A percentile compares a stretch with the other conserved stretches of the same genome.
These are phyloP conservation scores for Taenaris catops DNA, from an alignment of 2,888 invertebrate genomes.

Conservation along the genomic window DNA sequence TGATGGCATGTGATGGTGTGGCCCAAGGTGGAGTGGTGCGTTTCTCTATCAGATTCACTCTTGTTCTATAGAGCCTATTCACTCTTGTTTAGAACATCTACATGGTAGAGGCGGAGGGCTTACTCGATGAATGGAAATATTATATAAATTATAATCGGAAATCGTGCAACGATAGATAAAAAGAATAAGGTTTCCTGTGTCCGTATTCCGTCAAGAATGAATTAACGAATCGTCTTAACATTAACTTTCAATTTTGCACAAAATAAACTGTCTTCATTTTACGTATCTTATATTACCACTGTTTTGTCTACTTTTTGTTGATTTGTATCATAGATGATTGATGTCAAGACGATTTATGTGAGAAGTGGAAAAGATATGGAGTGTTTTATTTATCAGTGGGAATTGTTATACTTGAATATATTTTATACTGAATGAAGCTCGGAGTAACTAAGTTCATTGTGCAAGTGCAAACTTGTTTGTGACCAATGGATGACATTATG, in stretches of 20 bases:
- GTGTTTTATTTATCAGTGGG: conserved; percentile 25
- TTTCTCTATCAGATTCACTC: no score
- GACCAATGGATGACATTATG: conserved; percentile 74
- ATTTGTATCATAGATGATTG: conserved; percentile 3
- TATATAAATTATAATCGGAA: no score
- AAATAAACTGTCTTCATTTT: conserved; percentile 11
- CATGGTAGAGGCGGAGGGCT: no score
- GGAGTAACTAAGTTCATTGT: conserved; percentile 51
- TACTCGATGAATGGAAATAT: no score
- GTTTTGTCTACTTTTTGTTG: conserved; percentile 11
- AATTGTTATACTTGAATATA: conserved; percentile 71
- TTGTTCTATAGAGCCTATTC: no score
- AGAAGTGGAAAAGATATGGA: conserved; percentile 4
- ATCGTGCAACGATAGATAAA: no score
- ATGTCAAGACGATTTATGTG: conserved; percentile 14
- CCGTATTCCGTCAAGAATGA: no score
- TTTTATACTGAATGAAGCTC: conserved; percentile 62
- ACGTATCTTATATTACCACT: conserved; percentile 5
- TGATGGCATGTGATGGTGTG: no score
- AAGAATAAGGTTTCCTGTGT: no score
- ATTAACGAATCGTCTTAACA: conserved; percentile 11
- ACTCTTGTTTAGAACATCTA: no score
- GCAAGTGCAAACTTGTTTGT: conserved; percentile 63
- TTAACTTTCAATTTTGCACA: conserved; percentile 19
- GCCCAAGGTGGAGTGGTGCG: no score